Percentiles rank a stretch among this genome's conserved stretches.
Evolutionary conservation across 1,140 invertebrate genomes (phyloP).

Genomic region (Macrocentrus cingulum): DNA sequence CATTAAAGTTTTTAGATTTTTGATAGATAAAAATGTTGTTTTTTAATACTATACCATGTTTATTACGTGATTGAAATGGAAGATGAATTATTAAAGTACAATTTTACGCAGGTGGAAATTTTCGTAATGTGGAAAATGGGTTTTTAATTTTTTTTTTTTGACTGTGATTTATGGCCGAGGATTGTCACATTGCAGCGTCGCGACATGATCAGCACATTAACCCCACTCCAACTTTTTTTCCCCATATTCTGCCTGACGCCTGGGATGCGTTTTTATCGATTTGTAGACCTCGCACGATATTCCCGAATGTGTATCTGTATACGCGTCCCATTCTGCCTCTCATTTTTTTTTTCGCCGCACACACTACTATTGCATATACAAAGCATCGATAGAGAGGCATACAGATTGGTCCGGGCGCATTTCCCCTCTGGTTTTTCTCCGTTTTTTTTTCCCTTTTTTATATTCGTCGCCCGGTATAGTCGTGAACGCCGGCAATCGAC

Average conservation of each 20-base stretch:
- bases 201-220: constrained; percentile 60
- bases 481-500: constrained; percentile 27
- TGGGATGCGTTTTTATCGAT: constrained; percentile 62
- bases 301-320: constrained; percentile 38
- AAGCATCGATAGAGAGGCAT: constrained; percentile 56
- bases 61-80: too few species aligned
- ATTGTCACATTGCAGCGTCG: constrained; percentile 50
- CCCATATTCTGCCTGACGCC: constrained; percentile 54
- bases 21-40: too few species aligned
- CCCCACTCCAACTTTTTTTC: constrained; percentile 55
- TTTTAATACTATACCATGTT: too few species aligned
- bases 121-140: neutral
- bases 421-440: constrained; percentile 42
- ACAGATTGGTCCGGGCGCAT: constrained; percentile 54
- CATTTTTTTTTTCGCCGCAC: constrained; percentile 37
- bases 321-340: constrained; percentile 19
- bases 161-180: too few species aligned
- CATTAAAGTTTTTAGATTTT: too few species aligned
- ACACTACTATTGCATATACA: constrained; percentile 46
- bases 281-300: constrained; percentile 50
- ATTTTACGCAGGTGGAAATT: constrained; percentile 11
- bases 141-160: too few species aligned
- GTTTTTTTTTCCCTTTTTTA: constrained; percentile 38
- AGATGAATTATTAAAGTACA: neutral
- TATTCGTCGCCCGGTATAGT: constrained; percentile 31